These are phyloP conservation scores for Xenentodon cancila DNA, from an alignment of 2,797 vertebrate species.

Conservation along the genomic window DNA sequence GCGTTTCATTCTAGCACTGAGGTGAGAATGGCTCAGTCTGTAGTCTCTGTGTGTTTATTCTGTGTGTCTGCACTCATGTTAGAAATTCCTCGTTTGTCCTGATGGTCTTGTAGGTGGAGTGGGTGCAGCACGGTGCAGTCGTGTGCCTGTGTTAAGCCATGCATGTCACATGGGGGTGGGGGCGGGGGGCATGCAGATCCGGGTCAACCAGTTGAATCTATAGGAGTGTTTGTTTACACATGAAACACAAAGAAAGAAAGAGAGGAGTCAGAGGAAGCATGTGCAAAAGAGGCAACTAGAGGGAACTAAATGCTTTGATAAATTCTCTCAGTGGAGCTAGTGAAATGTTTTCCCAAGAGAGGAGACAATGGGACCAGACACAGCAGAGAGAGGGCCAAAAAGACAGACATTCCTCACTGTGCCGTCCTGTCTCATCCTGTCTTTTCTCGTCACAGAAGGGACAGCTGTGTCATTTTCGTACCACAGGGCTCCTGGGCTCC, in stretches of 20 bases:
- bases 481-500: constrained; percentile 54
- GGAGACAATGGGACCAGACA: constrained; percentile 55
- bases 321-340: constrained; percentile 35
- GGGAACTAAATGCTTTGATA: constrained; percentile 52
- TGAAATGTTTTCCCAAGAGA: constrained; percentile 50
- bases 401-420: constrained; percentile 56
- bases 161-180: constrained; percentile 17
- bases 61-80: constrained; percentile 18
- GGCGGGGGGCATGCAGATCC: constrained; percentile 37
- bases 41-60: constrained; percentile 20
- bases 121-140: constrained; percentile 1
- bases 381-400: not conserved
- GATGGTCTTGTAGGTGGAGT: constrained; percentile 10
- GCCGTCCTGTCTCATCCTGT: constrained; percentile 54
- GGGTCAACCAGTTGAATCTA: constrained; percentile 44
- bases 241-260: constrained; percentile 47
- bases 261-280: constrained; percentile 28
- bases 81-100: constrained; percentile 45
- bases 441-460: constrained; percentile 55
- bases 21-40: constrained; percentile 28
- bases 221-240: constrained; percentile 56
- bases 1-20: constrained; percentile 28
- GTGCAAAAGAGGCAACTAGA: constrained; percentile 33
- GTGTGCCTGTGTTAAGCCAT: constrained; percentile 20
- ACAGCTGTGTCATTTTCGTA: constrained; percentile 73